Conservation (phyloP, 2,113 vertebrate species). For the Australoheros scitulus region DNA sequence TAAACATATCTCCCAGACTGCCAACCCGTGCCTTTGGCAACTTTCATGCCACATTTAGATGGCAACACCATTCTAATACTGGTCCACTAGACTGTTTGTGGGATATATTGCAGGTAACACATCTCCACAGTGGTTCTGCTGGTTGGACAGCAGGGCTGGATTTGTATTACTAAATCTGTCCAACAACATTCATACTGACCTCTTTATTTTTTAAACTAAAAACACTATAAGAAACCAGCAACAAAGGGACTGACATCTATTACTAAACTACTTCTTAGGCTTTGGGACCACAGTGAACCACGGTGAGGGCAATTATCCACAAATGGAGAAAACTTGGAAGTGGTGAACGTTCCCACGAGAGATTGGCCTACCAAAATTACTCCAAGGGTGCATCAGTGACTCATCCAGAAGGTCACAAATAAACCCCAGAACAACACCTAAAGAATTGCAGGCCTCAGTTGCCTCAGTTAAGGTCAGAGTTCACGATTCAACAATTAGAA, state of each 20-base stretch:
- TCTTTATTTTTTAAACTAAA: too few relatives aligned
- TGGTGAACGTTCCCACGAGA: too few relatives aligned
- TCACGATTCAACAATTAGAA: not conserved
- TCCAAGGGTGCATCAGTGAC: not conserved
- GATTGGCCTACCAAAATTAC: too few relatives aligned
- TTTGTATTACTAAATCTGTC: too few relatives aligned
- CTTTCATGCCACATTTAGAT: not conserved
- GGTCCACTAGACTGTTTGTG: not conserved
- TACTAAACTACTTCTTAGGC: not conserved
- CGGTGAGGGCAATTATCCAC: too few relatives aligned
- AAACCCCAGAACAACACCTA: not conserved
- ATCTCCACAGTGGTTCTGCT: too few relatives aligned
- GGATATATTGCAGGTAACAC: too few relatives aligned
- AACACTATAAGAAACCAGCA: not conserved
- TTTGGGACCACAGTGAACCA: too few relatives aligned
- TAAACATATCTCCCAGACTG: not conserved
- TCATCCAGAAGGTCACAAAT: not conserved
- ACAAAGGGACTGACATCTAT: not conserved
- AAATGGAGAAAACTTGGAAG: too few relatives aligned
- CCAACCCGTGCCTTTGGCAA: not conserved
- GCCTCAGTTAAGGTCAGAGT: not conserved
- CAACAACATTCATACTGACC: too few relatives aligned
- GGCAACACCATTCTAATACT: rapidly evolving
- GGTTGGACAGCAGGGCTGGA: too few relatives aligned
- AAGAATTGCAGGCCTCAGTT: not conserved